phyloP scores from a whole-genome alignment of 2,888 invertebrate genomes.

The Hetaerina titia region DNA sequence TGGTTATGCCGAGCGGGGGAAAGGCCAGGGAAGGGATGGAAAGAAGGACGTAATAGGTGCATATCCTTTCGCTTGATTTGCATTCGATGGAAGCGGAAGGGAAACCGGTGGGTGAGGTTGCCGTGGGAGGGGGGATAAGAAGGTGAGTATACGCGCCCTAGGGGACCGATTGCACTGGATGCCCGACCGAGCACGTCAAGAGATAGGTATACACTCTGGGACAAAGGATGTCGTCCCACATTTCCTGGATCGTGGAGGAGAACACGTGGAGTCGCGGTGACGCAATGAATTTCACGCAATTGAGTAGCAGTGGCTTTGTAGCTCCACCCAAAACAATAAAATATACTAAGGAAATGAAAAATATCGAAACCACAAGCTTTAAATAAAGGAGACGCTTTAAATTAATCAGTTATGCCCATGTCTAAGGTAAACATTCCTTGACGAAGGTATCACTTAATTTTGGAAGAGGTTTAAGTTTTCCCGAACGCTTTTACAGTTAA shows the following conservation, averaged over 20 bases:
- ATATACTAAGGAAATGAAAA: too few relatives aligned
- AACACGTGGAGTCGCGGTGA: background rate
- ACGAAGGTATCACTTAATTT: too few relatives aligned
- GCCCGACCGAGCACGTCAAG: background rate
- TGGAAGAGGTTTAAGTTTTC: too few relatives aligned
- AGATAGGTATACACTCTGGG: background rate
- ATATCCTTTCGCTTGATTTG: conserved; percentile 9
- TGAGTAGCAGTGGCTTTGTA: background rate
- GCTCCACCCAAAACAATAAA: too few relatives aligned
- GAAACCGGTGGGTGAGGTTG: background rate
- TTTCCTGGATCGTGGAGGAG: background rate
- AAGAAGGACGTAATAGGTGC: background rate
- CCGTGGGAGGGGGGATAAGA: background rate
- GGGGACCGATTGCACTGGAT: background rate
- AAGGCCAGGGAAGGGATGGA: background rate
- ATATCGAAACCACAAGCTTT: too few relatives aligned
- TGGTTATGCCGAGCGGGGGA: background rate
- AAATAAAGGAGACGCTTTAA: too few relatives aligned
- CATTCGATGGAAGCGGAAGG: background rate
- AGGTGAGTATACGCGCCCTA: background rate
- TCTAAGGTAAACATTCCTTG: too few relatives aligned
- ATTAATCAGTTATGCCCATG: too few relatives aligned
- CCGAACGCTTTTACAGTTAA: too few relatives aligned
- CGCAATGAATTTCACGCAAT: background rate
- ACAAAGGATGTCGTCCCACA: background rate